Base-by-base conservation (phyloP, 2,888 invertebrate genomes). In the Panzeria rudis region DNA sequence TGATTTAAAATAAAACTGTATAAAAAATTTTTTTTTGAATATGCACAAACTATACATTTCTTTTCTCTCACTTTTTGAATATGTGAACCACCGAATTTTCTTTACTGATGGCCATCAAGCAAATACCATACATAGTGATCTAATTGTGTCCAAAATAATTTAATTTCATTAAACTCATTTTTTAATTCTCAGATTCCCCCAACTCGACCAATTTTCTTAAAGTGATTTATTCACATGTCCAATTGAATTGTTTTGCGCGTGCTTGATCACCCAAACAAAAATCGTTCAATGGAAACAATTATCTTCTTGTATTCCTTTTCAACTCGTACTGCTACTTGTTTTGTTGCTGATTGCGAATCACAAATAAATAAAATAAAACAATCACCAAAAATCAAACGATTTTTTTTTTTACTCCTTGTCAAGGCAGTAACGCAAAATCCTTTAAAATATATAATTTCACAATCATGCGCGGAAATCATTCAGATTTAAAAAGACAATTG, bases 171-270 rank as follows among this genome's bases (percentile, higher is more conserved):
- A 79, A 71, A 64, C 44, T 64, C 3, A 56, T 59, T 68, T 56
- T 66, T 69, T 29, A 64, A 50, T 64, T 41, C 82, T 20, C 81
- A 61, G 61, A 69, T 62, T 64, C 50, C 56, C 47, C 54, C 69
- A 68, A 44, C 32, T 47, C 59, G 47, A 59, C 41, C 68, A 81
- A 75, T 85, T 61, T 68, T 38, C 56, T 62, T 87, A 87, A 88
- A 88, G 91, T 92, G 91, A 92, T 92, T 92, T 92, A 92, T 92
- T 91, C 91, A 91, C 91, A 91, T 91, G 91, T 91, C 90, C 91
- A 91, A 92, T 92, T 92, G 91, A 92, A 92, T 92, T 92, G 92
- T 92, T 92, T 91, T 89, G 90, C 90, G 89, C 89, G 89, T 88
- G 88, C 90, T 88, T 85, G 87, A 88, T 81, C 84, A 86, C 84